Percentiles rank a stretch among this genome's conserved stretches.
Evolutionary conservation across 2,888 invertebrate species (phyloP).

Genomic region (Orthosia gracilis): DNA sequence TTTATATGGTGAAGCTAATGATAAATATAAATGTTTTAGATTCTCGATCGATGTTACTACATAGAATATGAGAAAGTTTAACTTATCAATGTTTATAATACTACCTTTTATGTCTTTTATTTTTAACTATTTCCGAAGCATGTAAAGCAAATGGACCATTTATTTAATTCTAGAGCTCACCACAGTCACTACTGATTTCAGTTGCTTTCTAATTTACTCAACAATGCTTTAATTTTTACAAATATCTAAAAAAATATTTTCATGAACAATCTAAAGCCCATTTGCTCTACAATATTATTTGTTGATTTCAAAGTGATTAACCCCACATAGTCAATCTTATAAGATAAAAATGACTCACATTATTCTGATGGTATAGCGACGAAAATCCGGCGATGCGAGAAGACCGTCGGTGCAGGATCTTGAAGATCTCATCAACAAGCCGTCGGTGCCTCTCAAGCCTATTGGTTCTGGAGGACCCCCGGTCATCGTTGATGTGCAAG

Average conservation of each 20-base stretch:
- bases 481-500: constrained; percentile 97
- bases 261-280: background rate
- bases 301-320: constrained; percentile 80
- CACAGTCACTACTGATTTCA: background rate
- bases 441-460: constrained; percentile 96
- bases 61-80: constrained; percentile 24
- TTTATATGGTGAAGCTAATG: constrained; percentile 38
- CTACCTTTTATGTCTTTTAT: constrained; percentile 40
- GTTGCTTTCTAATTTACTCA: too few relatives aligned
- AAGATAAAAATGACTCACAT: constrained; percentile 64
- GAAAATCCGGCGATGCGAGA: constrained; percentile 97
- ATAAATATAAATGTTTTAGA: constrained; percentile 17
- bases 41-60: constrained; percentile 32
- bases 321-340: constrained; percentile 44
- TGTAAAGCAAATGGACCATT: constrained; percentile 31
- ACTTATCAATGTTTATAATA: constrained; percentile 43
- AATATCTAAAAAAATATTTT: background rate
- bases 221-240: too few relatives aligned
- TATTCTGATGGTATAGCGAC: constrained; percentile 90
- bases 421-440: constrained; percentile 97
- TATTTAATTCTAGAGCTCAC: background rate
- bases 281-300: constrained; percentile 52
- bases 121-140: constrained; percentile 20
- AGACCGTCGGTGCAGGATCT: constrained; percentile 97
- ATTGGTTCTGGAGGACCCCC: constrained; percentile 96